phyloP scores from a whole-genome alignment of 2,888 invertebrate species.

The Drosophila mettleri region DNA sequence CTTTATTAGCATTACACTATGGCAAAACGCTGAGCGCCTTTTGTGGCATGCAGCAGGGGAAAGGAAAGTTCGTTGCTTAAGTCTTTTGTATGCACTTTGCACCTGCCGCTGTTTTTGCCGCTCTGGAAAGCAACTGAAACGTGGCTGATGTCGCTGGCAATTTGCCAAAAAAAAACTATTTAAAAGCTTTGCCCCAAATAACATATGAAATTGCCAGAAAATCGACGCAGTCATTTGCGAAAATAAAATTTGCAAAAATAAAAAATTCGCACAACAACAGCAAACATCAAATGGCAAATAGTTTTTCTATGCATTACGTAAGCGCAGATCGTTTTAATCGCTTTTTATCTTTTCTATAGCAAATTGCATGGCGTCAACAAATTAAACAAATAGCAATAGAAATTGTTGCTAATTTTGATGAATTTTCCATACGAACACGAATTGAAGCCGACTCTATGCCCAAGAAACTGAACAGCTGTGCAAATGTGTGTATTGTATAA shows the following conservation, averaged over 20 bases:
- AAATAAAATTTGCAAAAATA: constrained; percentile 30
- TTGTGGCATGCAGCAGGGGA: constrained; percentile 14
- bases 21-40: constrained; percentile 39
- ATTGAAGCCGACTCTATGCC: constrained; percentile 9
- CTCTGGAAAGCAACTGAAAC: constrained; percentile 61
- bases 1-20: constrained; percentile 66
- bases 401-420: constrained; percentile 56
- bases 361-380: constrained; percentile 72
- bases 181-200: constrained; percentile 44
- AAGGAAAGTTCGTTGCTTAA: constrained; percentile 62
- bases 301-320: constrained; percentile 57
- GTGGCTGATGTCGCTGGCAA: constrained; percentile 53
- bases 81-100: constrained; percentile 65
- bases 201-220: constrained; percentile 48
- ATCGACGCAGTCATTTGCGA: constrained; percentile 56
- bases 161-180: constrained; percentile 31
- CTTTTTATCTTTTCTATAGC: constrained; percentile 36
- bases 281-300: constrained; percentile 51
- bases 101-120: constrained; percentile 50
- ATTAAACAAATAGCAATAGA: constrained; percentile 67
- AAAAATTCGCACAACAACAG: constrained; percentile 44
- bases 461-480: constrained; percentile 63
- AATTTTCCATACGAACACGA: constrained; percentile 45
- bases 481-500: constrained; percentile 49
- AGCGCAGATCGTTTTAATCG: constrained; percentile 42